A percentile compares a stretch with the other conserved stretches of the same genome.
Evolutionary conservation across 1,140 invertebrate genomes (phyloP).

Genomic region (Theocolax elegans): DNA sequence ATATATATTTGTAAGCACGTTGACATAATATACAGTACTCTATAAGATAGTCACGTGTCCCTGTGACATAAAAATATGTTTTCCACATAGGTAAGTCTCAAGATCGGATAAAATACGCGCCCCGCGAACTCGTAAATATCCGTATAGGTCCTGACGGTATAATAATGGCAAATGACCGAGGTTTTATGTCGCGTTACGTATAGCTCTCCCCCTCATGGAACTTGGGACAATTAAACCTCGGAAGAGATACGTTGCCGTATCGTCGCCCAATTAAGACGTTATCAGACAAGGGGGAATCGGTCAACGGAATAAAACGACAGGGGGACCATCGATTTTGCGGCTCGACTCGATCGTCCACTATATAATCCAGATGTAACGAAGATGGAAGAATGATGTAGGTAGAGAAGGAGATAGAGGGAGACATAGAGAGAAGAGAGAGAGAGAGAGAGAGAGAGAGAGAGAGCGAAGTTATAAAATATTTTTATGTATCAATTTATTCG

Average conservation of each 20-base stretch:
- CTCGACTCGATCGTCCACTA: too few relatives aligned
- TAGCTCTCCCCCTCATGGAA: too few relatives aligned
- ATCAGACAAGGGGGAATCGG: constrained; percentile 24
- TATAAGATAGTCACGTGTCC: too few relatives aligned
- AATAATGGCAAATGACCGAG: constrained; percentile 32
- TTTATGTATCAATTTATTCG: constrained; percentile 37
- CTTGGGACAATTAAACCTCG: constrained; percentile 8
- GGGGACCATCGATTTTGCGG: neutral
- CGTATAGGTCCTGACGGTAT: constrained; percentile 18
- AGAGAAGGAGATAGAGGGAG: neutral
- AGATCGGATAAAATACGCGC: too few relatives aligned
- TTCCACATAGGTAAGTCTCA: too few relatives aligned
- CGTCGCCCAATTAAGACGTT: constrained; percentile 30
- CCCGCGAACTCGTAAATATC: constrained; percentile 19
- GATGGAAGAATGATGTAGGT: too few relatives aligned
- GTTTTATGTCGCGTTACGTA: neutral
- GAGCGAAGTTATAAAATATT: constrained; percentile 1
- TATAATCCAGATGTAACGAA: too few relatives aligned
- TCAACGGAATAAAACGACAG: neutral
- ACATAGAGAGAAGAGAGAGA: neutral
- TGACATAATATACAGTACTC: too few relatives aligned
- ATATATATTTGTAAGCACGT: too few relatives aligned
- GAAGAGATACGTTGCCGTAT: neutral
- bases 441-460: neutral
- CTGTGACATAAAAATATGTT: too few relatives aligned